Evolutionary conservation across 1,140 invertebrate genomes (phyloP).

Genomic region (Cheumatopsyche charites): DNA sequence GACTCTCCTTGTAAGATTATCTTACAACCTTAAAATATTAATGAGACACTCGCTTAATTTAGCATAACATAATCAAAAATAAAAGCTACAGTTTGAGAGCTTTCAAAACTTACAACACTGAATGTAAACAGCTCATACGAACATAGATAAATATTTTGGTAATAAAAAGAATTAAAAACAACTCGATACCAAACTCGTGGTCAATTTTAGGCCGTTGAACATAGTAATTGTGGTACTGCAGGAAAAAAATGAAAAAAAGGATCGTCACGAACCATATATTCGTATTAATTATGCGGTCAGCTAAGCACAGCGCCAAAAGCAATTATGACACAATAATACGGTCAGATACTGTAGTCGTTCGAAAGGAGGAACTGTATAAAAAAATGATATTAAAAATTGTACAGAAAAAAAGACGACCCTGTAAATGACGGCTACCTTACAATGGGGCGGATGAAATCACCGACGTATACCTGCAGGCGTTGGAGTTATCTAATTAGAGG

Average conservation of each 20-base stretch:
- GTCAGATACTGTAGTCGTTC: neutral
- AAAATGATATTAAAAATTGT: neutral
- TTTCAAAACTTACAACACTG: no score
- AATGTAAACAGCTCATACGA: no score
- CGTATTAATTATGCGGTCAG: conserved; percentile 38
- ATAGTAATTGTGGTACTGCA: neutral
- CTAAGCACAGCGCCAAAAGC: conserved; percentile 32
- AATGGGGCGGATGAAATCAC: conserved; percentile 2
- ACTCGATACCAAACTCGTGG: neutral
- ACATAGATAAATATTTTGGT: no score
- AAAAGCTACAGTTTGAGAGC: no score
- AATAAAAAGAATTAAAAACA: no score
- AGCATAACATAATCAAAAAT: no score
- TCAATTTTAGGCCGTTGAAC: conserved; percentile 4
- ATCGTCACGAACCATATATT: conserved; percentile 41
- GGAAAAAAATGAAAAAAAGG: conserved; percentile 1
- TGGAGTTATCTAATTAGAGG: conserved; percentile 2
- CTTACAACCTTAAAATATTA: no score
- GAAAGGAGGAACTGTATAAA: neutral
- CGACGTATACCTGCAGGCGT: neutral
- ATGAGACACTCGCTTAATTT: no score
- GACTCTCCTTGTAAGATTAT: no score
- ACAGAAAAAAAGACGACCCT: neutral
- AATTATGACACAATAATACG: conserved; percentile 14
- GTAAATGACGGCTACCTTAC: conserved; percentile 23